Base-by-base conservation (phyloP, 2,797 vertebrate species). In the Enteromius mattozi region DNA sequence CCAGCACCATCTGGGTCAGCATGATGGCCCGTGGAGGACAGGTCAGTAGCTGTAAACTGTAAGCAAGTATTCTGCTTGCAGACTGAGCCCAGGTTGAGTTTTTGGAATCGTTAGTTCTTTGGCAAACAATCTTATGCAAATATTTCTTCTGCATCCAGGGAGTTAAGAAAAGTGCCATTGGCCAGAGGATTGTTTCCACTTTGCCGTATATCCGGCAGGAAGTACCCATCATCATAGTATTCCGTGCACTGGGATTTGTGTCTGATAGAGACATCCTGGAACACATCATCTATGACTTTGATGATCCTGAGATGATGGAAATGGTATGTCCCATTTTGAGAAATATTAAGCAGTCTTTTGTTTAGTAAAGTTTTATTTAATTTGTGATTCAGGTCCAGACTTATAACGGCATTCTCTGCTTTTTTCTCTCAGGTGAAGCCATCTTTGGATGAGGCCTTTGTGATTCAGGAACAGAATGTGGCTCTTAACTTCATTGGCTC, bases 291-390 rank as follows among this genome's bases (percentile, higher is more conserved):
- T 99, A 99, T 69, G 98, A 99, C 90, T 99, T 99, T 80, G 98
- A 99, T 83, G 98, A 99, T 90, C 98, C 98, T 0, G 98, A 99
- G 94, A 99, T 99, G 98, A 99, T 99, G 98, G 98, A 99, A 94
- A 99, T 99, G 98, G 98, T 99, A 93, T 92, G 30, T 61, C 14
- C 17, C 13, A 0, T 49, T 47, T 71, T n/a, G 4, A 14, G n/a
- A 59, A 51, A 51, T 13, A 70, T 45, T 2, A 47, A 49, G 37
- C 27, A n/a, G 7, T 65, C 9, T 21, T 80, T 35, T 30, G 17
- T 17, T 61, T 6, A 63, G 3, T 24, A 2, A 13, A 42, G 21
- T 4, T 59, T 42, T 61, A 17, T 9, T 19, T 72, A 2, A 17
- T 82, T 47, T 47, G 37, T 54, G 9, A 33, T 35, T 72, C 3